Evolutionary conservation across 2,113 vertebrate species (phyloP).

Genomic region (Podilymbus podiceps): DNA sequence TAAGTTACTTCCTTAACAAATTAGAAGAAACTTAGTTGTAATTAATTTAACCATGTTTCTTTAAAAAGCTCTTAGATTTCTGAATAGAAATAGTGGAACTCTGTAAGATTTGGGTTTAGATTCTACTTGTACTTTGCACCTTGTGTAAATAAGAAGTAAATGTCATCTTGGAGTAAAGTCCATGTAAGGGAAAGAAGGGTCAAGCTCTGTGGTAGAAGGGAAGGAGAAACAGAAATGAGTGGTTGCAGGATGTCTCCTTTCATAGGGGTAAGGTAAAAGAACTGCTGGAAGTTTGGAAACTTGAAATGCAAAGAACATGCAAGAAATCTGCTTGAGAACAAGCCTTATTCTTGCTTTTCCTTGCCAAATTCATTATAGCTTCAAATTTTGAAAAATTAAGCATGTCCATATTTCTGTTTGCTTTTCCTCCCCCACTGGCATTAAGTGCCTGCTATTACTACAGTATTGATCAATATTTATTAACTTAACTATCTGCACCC

Average conservation of each 20-base stretch:
- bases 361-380: background rate
- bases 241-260: background rate
- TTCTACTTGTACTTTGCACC: constrained; percentile 30
- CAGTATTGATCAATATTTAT: background rate
- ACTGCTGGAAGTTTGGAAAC: background rate
- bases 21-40: background rate
- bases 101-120: background rate
- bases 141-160: constrained; percentile 26
- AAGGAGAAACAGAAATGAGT: background rate
- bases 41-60: background rate
- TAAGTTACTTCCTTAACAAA: background rate
- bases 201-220: background rate
- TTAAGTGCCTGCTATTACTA: background rate
- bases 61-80: background rate
- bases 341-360: background rate
- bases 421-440: background rate
- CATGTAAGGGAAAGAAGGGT: background rate
- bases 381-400: background rate
- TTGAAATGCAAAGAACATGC: background rate
- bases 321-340: background rate
- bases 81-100: background rate
- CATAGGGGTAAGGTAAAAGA: background rate
- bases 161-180: background rate
- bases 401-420: background rate
- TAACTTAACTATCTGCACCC: background rate